Evolutionary conservation across 1,140 invertebrate genomes (phyloP).

Genomic region (Agrypnia vestita): DNA sequence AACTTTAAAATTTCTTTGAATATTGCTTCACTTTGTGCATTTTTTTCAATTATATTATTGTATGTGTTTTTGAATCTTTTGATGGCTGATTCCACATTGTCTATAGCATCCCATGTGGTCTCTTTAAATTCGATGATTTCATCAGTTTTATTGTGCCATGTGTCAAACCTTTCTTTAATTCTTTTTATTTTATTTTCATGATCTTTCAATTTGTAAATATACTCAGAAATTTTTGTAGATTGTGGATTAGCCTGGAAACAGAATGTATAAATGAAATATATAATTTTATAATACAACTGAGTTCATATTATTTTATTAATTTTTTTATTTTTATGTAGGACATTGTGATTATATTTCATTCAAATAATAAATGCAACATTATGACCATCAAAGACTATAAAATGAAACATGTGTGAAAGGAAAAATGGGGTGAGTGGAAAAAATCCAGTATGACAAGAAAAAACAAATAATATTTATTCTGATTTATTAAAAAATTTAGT

Average conservation of each 20-base stretch:
- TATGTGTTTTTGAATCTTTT: slow-evolving; percentile 60
- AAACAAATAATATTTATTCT: too few relatives aligned
- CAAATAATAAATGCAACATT: too few relatives aligned
- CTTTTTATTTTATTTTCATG: slow-evolving; percentile 64
- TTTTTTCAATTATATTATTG: slow-evolving; percentile 38
- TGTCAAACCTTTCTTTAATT: slow-evolving; percentile 66
- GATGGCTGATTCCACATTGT: slow-evolving; percentile 66
- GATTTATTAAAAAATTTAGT: too few relatives aligned
- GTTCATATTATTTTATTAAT: too few relatives aligned
- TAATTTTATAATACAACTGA: too few relatives aligned
- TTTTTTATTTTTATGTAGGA: too few relatives aligned
- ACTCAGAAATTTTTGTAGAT: slow-evolving; percentile 67
- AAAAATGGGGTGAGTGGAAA: too few relatives aligned
- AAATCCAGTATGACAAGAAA: too few relatives aligned
- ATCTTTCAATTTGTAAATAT: slow-evolving; percentile 70
- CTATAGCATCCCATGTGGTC: slow-evolving; percentile 67
- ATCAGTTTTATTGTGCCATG: slow-evolving; percentile 68
- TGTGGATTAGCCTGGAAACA: slow-evolving; percentile 67
- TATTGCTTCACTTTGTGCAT: slow-evolving; percentile 44
- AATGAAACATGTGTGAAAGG: too few relatives aligned
- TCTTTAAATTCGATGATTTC: slow-evolving; percentile 65
- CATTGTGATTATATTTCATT: too few relatives aligned
- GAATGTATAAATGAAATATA: not conserved
- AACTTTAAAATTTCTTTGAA: slow-evolving; percentile 28
- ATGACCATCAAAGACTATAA: too few relatives aligned